Evolutionary conservation across 2,888 invertebrate species (phyloP).

Genomic region (Aplocera efformata): DNA sequence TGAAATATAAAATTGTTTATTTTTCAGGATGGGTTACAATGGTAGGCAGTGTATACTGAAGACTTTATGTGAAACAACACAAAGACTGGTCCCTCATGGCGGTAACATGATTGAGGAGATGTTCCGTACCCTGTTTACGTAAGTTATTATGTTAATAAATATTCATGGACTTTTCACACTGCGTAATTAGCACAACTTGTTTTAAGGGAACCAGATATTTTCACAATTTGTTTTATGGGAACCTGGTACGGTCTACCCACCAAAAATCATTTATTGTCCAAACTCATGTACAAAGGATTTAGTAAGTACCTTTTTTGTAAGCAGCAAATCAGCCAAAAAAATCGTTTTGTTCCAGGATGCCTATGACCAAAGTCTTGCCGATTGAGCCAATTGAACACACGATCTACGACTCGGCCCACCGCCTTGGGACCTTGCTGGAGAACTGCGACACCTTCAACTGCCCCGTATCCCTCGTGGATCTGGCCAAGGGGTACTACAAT

Average conservation of each 20-base stretch:
- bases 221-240: no score
- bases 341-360: constrained; percentile 81
- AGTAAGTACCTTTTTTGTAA: background rate
- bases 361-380: constrained; percentile 81
- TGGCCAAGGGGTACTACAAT: constrained; percentile 83
- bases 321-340: constrained; percentile 1
- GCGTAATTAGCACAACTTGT: background rate
- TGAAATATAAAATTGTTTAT: background rate
- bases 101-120: constrained; percentile 85
- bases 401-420: constrained; percentile 84
- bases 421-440: constrained; percentile 52
- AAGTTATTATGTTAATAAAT: constrained; percentile 39
- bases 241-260: no score
- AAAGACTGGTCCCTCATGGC: constrained; percentile 80
- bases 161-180: background rate
- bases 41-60: constrained; percentile 86
- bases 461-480: constrained; percentile 85
- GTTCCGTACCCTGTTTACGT: constrained; percentile 86
- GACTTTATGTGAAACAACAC: constrained; percentile 87
- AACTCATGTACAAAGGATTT: no score
- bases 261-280: no score
- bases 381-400: constrained; percentile 83
- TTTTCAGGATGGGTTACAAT: constrained; percentile 86
- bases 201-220: background rate
- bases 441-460: constrained; percentile 83